These are phyloP conservation scores for Hetaerina titia DNA, from an alignment of 2,888 invertebrate genomes.

Conservation along the genomic window DNA sequence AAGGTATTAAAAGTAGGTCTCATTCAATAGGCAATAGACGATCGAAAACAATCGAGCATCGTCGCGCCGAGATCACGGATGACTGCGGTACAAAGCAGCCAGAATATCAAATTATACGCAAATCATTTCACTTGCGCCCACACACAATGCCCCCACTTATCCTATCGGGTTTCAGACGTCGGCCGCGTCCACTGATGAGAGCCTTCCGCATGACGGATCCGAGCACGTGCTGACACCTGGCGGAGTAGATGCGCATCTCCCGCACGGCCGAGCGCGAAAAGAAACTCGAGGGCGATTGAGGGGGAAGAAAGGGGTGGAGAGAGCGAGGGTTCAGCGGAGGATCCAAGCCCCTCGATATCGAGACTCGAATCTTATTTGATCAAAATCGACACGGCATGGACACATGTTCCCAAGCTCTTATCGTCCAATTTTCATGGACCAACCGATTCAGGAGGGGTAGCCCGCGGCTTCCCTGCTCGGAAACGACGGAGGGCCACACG, in stretches of 20 bases:
- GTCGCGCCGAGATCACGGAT: not conserved
- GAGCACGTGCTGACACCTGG: slow-evolving; percentile 39
- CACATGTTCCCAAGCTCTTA: not conserved
- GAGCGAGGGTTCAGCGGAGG: too few relatives aligned
- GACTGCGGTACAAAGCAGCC: not conserved
- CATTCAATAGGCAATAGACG: too few relatives aligned
- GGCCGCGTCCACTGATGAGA: slow-evolving; percentile 8
- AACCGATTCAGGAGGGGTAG: not conserved
- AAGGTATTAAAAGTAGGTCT: too few relatives aligned
- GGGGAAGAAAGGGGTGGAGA: too few relatives aligned
- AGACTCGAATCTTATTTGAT: not conserved
- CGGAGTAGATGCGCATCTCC: slow-evolving; percentile 23
- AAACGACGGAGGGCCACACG: not conserved
- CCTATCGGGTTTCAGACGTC: not conserved
- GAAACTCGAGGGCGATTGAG: not conserved
- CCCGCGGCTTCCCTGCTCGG: not conserved
- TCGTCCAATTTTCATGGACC: not conserved
- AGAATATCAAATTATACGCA: slow-evolving; percentile 2
- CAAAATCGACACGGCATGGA: not conserved
- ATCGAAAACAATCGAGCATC: not conserved
- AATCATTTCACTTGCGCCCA: slow-evolving; percentile 14
- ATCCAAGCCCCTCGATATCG: not conserved
- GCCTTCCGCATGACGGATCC: not conserved
- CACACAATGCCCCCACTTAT: not conserved
- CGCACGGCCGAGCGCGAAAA: slow-evolving; percentile 11